Evolutionary conservation across 2,797 vertebrate genomes (phyloP), one percentile per base, ranked within the genome.

Genomic region (Gallirallus australis): DNA sequence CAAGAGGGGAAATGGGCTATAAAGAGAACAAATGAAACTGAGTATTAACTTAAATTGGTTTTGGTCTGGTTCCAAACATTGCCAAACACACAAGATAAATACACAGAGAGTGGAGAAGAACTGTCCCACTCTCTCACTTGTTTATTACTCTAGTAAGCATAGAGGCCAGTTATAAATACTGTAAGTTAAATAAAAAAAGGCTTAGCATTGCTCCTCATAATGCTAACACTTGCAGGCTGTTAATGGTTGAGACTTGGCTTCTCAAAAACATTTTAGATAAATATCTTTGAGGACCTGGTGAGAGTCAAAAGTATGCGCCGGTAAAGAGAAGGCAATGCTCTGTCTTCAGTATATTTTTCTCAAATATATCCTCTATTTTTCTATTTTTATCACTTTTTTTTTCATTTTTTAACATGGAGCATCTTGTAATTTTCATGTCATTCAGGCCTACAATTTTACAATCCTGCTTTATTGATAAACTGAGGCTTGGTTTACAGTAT

Each of bases 1-100:
- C 91, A 91, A 94, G 90, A 94, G 72, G 82, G 82, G 69, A 96
- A 96, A 96, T 72, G 80, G 87, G 80, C 87, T 94, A 94, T 94
- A 95, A 96, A 96, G 79, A 65, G 89, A 96, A 91, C 50, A 96
- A 96, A 94, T 48, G 54, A 94, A 94, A 83, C 84, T 21, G 60
- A 82, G 60, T 91, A 92, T 94, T 93, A 85, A 90, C 89, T 97
- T 91, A 88, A 93, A 95, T 82, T 96, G 21, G 1, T 86, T 92
- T 96, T 96, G 91, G 79, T 94, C 69, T 78, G 52, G 6, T 56
- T 95, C 87, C 91, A 97, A 93, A 90, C 73, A 85, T 93, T 95
- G 85, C 93, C 94, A 94, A 94, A 95, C 80, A 72, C 15, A 42
- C 25, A 72, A 84, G 77, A 96, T 94, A 93, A 96, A 89, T 60